Percentiles rank a stretch among this genome's conserved stretches.
Conservation (phyloP, 1,140 invertebrate species). For the Ectropis grisescens region DNA sequence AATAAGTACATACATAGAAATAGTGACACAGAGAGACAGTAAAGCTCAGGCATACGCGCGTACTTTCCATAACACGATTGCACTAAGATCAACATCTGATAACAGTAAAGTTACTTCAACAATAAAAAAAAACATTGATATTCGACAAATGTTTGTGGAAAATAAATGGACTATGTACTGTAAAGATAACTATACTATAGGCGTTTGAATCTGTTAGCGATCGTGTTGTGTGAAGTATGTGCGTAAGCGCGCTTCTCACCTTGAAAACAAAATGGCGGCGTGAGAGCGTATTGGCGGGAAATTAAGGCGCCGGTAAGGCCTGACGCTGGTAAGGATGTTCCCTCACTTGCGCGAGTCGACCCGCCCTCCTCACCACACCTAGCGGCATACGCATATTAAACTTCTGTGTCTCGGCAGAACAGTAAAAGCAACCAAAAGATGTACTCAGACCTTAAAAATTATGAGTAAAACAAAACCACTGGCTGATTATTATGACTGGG, state of each 20-base stretch:
- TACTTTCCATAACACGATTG: conserved; percentile 50
- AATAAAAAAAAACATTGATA: too few species aligned
- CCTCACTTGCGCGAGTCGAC: conserved; percentile 86
- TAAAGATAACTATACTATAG: too few species aligned
- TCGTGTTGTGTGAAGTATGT: conserved; percentile 52
- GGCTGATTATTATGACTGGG: conserved; percentile 6
- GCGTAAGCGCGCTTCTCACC: conserved; percentile 60
- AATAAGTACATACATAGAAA: conserved; percentile 64
- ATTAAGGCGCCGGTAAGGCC: conserved; percentile 69
- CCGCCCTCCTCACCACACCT: conserved; percentile 80
- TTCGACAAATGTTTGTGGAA: too few species aligned
- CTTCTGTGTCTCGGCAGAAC: conserved; percentile 45
- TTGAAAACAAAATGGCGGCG: conserved; percentile 65
- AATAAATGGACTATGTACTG: too few species aligned
- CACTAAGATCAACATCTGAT: conserved; percentile 6
- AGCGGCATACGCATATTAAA: conserved; percentile 66
- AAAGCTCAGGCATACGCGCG: conserved; percentile 55
- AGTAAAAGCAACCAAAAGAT: conserved; percentile 22
- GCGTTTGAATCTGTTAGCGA: too few species aligned
- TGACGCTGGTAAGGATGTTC: conserved; percentile 95
- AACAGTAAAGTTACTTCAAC: too few species aligned
- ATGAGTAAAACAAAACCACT: too few species aligned
- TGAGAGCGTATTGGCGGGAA: conserved; percentile 54
- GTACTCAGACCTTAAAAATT: conserved; percentile 16
- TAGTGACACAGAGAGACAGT: conserved; percentile 62